Conservation (phyloP, 2,797 vertebrate species). For the Lepidocolaptes lacrymiger region DNA sequence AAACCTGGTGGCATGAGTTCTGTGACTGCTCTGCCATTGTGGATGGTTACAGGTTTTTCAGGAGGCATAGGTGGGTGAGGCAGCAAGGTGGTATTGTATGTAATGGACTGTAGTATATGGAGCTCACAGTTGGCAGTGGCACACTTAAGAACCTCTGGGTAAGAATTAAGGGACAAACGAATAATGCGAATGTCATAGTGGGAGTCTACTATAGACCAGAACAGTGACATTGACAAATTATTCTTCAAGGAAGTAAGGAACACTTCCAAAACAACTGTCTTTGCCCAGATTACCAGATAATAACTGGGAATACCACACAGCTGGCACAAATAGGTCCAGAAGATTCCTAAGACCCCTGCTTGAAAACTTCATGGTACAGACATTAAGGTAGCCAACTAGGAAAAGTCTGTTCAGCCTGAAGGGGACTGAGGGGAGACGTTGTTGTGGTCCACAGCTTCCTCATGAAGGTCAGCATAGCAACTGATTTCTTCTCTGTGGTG, state of each 20-base stretch:
- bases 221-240: background rate
- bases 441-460: no score
- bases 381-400: background rate
- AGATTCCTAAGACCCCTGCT: background rate
- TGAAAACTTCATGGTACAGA: background rate
- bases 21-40: background rate
- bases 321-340: background rate
- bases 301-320: background rate
- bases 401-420: background rate
- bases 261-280: background rate
- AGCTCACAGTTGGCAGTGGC: background rate
- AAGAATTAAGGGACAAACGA: background rate
- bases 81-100: background rate
- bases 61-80: fast-evolving
- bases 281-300: background rate
- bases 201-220: background rate
- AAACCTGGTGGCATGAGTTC: background rate
- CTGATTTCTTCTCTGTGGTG: no score
- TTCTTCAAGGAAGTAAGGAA: background rate
- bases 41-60: background rate
- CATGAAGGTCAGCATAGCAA: no score
- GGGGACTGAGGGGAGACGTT: no score
- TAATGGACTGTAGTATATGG: background rate
- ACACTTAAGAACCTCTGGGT: background rate
- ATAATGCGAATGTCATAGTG: background rate